Conservation (phyloP, 2,113 vertebrate species). For the Neodontobutis hainanensis region DNA sequence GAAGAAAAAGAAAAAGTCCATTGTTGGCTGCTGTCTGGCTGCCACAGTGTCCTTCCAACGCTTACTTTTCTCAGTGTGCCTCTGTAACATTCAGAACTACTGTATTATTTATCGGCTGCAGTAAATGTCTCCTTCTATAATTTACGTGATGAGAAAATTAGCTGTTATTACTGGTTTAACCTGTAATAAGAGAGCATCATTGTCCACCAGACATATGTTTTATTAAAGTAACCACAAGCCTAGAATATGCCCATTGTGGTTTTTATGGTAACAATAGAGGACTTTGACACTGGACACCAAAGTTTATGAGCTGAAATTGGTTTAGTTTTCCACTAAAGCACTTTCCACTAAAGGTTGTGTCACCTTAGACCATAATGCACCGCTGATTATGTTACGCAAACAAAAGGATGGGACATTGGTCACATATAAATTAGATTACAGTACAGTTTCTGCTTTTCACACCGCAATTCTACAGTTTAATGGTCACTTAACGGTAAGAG, state of each 20-base stretch:
- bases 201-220: slow-evolving; percentile 43
- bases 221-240: slow-evolving; percentile 17
- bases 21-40: slow-evolving; percentile 9
- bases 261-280: too few relatives aligned
- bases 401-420: too few relatives aligned
- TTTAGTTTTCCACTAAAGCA: too few relatives aligned
- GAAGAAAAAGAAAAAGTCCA: slow-evolving; percentile 21
- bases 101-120: slow-evolving; percentile 32
- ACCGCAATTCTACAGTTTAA: too few relatives aligned
- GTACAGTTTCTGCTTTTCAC: too few relatives aligned
- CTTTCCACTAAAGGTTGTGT: too few relatives aligned
- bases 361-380: too few relatives aligned
- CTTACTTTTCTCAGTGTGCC: not conserved
- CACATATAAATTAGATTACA: too few relatives aligned
- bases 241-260: not conserved
- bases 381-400: too few relatives aligned
- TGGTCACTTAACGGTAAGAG: too few relatives aligned
- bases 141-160: slow-evolving; percentile 29
- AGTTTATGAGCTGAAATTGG: too few relatives aligned
- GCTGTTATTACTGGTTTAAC: slow-evolving; percentile 38
- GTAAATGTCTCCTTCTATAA: slow-evolving; percentile 15
- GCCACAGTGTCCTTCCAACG: not conserved
- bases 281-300: too few relatives aligned
- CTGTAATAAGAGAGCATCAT: slow-evolving; percentile 9
- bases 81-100: slow-evolving; percentile 12